Conservation (phyloP, 1,140 invertebrate species). For the Helicoverpa armigera region DNA sequence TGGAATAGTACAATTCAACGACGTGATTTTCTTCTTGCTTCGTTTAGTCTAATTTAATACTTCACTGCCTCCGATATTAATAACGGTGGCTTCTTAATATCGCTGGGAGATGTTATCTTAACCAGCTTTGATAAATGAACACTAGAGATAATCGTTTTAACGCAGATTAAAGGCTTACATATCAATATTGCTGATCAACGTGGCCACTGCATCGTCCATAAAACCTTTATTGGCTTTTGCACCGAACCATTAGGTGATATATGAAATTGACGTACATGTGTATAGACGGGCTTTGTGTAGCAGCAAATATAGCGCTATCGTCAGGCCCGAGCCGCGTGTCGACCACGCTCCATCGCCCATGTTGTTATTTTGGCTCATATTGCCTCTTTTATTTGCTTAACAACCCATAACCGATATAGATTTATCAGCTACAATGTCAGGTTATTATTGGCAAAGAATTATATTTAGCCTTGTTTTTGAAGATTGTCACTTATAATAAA, state of each 20-base stretch:
- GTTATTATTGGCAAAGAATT: constrained; percentile 47
- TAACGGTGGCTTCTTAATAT: constrained; percentile 45
- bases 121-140: constrained; percentile 18
- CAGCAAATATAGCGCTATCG: constrained; percentile 50
- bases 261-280: constrained; percentile 8
- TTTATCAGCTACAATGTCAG: constrained; percentile 46
- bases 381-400: constrained; percentile 55
- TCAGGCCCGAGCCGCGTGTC: constrained; percentile 47
- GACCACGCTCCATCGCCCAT: constrained; percentile 54
- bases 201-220: constrained; percentile 59
- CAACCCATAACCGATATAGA: constrained; percentile 49
- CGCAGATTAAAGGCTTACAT: constrained; percentile 22
- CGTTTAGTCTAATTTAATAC: constrained; percentile 55
- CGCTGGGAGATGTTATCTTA: constrained; percentile 2
- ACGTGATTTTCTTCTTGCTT: constrained; percentile 43
- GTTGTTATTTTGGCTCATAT: constrained; percentile 59
- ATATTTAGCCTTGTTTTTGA: constrained; percentile 3
- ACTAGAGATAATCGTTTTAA: constrained; percentile 12
- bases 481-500: background rate
- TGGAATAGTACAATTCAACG: constrained; percentile 43
- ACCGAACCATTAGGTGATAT: constrained; percentile 60
- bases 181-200: constrained; percentile 58
- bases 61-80: constrained; percentile 50
- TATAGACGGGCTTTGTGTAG: constrained; percentile 46
- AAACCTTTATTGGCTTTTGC: constrained; percentile 69